phyloP scores from a whole-genome alignment of 2,888 invertebrate species.

The Ophion ellenae region DNA sequence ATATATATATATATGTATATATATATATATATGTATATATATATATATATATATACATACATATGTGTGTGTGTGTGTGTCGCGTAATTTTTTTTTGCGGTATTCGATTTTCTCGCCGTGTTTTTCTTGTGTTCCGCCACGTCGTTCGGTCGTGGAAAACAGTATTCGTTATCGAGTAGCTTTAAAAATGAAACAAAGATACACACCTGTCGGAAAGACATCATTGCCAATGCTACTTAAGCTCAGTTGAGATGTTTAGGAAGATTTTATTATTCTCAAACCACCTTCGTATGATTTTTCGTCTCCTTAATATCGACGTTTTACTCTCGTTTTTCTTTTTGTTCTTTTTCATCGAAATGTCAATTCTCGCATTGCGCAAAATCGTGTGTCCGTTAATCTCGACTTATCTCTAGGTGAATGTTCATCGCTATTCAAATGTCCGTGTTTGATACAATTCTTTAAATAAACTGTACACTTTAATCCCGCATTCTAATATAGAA shows the following conservation, averaged over 20 bases:
- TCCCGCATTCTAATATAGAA: constrained; percentile 76
- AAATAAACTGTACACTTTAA: constrained; percentile 70
- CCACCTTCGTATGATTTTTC: constrained; percentile 36
- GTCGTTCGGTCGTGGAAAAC: too few relatives aligned
- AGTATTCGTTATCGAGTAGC: background rate
- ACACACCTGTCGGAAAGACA: constrained; percentile 27
- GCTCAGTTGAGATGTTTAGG: constrained; percentile 61
- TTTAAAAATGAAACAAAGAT: background rate
- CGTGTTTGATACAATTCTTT: constrained; percentile 66
- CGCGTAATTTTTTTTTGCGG: background rate
- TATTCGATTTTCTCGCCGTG: constrained; percentile 40
- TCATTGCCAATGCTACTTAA: constrained; percentile 54
- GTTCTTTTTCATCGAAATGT: constrained; percentile 24
- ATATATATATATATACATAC: too few relatives aligned
- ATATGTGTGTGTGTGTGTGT: too few relatives aligned
- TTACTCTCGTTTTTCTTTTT: constrained; percentile 7
- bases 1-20: too few relatives aligned
- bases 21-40: too few relatives aligned
- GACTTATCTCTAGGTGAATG: constrained; percentile 31
- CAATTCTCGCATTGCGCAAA: constrained; percentile 20
- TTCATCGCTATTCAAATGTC: constrained; percentile 50
- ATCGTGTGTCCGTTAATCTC: constrained; percentile 17
- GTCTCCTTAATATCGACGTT: constrained; percentile 11
- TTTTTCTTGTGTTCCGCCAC: constrained; percentile 17
- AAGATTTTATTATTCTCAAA: constrained; percentile 52